These are phyloP conservation scores for Macropus fuliginosus DNA, from an alignment of 2,797 vertebrate genomes.

Conservation along the genomic window DNA sequence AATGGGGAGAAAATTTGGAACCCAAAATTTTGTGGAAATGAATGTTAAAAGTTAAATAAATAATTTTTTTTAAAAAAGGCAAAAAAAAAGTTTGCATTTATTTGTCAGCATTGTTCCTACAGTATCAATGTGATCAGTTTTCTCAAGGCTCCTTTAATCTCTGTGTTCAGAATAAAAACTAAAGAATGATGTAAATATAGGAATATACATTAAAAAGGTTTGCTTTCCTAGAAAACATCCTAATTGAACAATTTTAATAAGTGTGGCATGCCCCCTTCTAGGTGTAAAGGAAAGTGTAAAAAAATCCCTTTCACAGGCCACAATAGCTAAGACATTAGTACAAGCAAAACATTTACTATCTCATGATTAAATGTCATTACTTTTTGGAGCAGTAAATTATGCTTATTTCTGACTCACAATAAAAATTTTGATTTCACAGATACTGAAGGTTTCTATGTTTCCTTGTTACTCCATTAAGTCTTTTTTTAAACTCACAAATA, in stretches of 20 bases:
- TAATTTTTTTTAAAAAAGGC: no score
- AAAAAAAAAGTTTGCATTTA: neutral
- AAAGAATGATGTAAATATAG: neutral
- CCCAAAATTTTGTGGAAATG: no score
- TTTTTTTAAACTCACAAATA: conserved; percentile 58
- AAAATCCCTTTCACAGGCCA: conserved; percentile 33
- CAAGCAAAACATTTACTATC: conserved; percentile 42
- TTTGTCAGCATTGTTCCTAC: neutral
- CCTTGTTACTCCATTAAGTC: conserved; percentile 54
- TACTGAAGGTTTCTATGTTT: conserved; percentile 41
- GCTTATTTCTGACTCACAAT: conserved; percentile 15
- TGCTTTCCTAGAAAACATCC: neutral
- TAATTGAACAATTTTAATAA: conserved; percentile 48
- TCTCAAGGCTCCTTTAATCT: neutral
- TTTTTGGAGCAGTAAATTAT: conserved; percentile 20
- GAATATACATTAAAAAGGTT: neutral
- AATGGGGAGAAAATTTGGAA: no score
- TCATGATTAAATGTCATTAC: conserved; percentile 40
- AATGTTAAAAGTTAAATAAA: neutral
- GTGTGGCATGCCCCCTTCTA: neutral
- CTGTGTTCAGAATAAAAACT: conserved; percentile 22
- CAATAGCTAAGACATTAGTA: conserved; percentile 21
- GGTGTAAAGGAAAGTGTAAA: conserved; percentile 57
- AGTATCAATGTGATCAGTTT: neutral
- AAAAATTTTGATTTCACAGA: neutral